Evolutionary conservation across 2,888 invertebrate genomes (phyloP), one percentile per base, ranked within the genome.

Genomic region (Shargacucullia verbasci): DNA sequence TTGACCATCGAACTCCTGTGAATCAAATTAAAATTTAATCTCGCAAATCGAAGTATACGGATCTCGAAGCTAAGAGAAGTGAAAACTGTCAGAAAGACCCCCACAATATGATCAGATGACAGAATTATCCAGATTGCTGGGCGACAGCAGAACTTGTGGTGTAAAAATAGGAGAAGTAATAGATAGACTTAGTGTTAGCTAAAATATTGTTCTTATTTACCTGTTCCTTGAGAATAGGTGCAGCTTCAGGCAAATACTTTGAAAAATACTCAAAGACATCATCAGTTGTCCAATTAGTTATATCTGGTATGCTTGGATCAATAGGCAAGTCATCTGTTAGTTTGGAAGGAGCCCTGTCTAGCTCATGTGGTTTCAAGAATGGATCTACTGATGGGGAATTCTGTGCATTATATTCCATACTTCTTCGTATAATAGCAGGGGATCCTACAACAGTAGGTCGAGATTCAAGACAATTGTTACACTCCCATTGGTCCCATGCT

Each of bases 1-100:
- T 79, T 96, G 96, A 0, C 99, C 99, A 93, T 99, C 99, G 65
- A 99, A 98, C 84, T 98, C 98, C 97, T 98, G 88, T 47, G 81
- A 81, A 56, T 25, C 34, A 39, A 53, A 48, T 45, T 34, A 14
- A n/a, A n/a, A n/a, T 20, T 20, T 20, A 20, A 20, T 20, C 20
- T 3, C 20, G 2, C 4, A 20, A 20, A 2, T 20, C 20, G 2
- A 20, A 20, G 20, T 20, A 20, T 3, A 20, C 20, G 20, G 4
- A 20, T 4, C 20, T 20, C 2, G 20, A 3, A 20, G 20, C 20
- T 20, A 20, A 20, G 20, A 20, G 20, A 20, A 20, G 20, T 4
- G 20, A 20, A 2, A 4, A 20, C 4, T 20, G 20, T 4, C 20
- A 20, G 20, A 20, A 20, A 20, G 20, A 20, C 20, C 2, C 20